These are phyloP conservation scores for Echinometra lucunter DNA, from an alignment of 53 echinoderm and acorn worm genomes.

Conservation along the genomic window DNA sequence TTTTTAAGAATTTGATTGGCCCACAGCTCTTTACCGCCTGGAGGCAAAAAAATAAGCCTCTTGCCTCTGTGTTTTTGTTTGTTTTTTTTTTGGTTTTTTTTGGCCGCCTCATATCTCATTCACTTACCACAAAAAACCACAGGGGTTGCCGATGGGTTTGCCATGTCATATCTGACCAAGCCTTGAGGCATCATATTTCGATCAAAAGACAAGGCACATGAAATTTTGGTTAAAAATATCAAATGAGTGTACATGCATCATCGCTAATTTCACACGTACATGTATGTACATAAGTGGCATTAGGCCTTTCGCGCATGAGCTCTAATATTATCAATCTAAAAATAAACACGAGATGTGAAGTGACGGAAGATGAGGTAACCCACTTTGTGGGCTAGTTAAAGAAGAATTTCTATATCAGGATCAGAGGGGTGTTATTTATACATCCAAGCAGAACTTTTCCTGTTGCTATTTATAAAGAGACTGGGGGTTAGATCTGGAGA, in stretches of 20 bases:
- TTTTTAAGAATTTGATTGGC: no score
- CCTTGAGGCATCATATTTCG: no score
- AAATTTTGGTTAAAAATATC: no score
- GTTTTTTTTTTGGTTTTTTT: no score
- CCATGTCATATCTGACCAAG: no score
- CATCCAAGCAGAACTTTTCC: background rate
- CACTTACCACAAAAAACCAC: no score
- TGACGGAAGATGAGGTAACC: background rate
- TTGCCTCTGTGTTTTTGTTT: no score
- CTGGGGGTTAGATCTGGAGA: background rate
- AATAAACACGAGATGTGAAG: background rate
- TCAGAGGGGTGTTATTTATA: slow-evolving; percentile 12
- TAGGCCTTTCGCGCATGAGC: background rate
- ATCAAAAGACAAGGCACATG: no score
- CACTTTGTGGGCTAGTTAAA: background rate
- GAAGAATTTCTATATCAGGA: background rate
- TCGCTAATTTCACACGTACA: background rate
- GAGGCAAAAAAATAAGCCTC: no score
- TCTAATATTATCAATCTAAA: background rate
- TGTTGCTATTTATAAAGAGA: background rate
- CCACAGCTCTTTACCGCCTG: no score
- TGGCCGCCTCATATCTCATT: no score
- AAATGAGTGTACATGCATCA: background rate
- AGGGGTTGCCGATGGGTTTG: no score
- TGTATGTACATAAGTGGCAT: background rate